Conservation (phyloP, 2,797 vertebrate genomes). For the Cynodonichthys magdalenae region DNA sequence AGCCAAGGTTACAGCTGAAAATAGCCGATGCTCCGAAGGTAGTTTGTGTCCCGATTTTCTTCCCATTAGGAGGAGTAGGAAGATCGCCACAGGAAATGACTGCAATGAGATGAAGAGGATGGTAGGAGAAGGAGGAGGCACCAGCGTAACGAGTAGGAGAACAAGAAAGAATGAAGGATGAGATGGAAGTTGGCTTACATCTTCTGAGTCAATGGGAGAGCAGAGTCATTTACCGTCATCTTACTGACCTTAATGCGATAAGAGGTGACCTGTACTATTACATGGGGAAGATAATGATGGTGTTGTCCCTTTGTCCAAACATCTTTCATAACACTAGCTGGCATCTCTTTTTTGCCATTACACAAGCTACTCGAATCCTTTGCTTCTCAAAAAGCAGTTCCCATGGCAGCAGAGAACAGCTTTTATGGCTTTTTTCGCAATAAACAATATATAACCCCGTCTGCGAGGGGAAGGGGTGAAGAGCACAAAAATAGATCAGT, state of each 20-base stretch:
- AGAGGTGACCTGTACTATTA: slow-evolving; percentile 63
- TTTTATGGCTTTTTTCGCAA: slow-evolving; percentile 31
- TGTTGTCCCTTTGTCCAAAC: slow-evolving; percentile 61
- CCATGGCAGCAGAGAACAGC: slow-evolving; percentile 41
- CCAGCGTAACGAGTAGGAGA: slow-evolving; percentile 23
- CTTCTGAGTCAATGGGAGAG: slow-evolving; percentile 61
- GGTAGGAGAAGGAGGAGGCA: slow-evolving; percentile 28
- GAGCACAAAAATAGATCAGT: slow-evolving; percentile 19
- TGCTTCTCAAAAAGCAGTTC: slow-evolving; percentile 43
- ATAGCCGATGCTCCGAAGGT: slow-evolving; percentile 96
- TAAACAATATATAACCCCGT: slow-evolving; percentile 45
- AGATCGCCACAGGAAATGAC: slow-evolving; percentile 97
- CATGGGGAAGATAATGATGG: slow-evolving; percentile 60
- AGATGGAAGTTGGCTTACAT: slow-evolving; percentile 54
- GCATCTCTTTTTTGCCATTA: slow-evolving; percentile 47
- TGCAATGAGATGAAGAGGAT: slow-evolving; percentile 69
- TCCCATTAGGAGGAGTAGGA: slow-evolving; percentile 92
- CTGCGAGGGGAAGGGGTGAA: slow-evolving; percentile 8
- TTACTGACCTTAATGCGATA: slow-evolving; percentile 54
- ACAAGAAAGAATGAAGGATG: slow-evolving; percentile 32
- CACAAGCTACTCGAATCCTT: slow-evolving; percentile 40
- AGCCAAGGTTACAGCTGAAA: slow-evolving; percentile 93
- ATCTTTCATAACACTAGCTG: slow-evolving; percentile 60
- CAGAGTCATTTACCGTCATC: slow-evolving; percentile 60
- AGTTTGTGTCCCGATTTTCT: slow-evolving; percentile 96